These are phyloP conservation scores for Heteromormyrus szaboi DNA, from an alignment of 2,797 vertebrate species.

Conservation along the genomic window DNA sequence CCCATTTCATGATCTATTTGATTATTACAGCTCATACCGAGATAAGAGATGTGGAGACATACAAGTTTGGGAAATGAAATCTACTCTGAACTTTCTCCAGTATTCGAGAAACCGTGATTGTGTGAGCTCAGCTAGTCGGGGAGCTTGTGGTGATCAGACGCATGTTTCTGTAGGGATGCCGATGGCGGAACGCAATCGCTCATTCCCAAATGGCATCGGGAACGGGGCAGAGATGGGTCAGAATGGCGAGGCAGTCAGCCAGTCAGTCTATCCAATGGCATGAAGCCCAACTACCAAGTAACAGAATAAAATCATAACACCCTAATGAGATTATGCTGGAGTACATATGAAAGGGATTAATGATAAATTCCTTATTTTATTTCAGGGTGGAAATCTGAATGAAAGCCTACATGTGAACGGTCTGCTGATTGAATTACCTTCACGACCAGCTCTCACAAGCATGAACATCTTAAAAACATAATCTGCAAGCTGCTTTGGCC, in stretches of 20 bases:
- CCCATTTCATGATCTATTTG: neutral
- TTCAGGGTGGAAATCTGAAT: constrained; percentile 18
- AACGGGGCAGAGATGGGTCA: neutral
- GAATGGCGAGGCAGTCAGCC: neutral
- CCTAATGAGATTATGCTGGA: neutral
- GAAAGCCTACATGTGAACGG: constrained; percentile 7
- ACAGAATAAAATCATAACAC: neutral
- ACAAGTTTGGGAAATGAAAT: neutral
- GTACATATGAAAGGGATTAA: constrained; percentile 16
- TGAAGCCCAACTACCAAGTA: neutral
- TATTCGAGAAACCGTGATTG: neutral
- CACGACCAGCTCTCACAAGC: constrained; percentile 20
- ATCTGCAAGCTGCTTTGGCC: neutral
- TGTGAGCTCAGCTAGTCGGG: neutral
- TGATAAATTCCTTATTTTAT: constrained; percentile 10
- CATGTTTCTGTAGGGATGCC: neutral
- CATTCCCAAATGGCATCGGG: neutral
- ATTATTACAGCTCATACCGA: neutral
- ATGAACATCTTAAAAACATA: constrained; percentile 13
- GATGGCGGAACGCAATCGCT: neutral
- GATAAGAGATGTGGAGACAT: neutral
- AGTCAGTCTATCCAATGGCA: neutral
- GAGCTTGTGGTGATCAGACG: neutral
- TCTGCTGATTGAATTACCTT: constrained; percentile 23
- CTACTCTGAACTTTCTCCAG: neutral